Base-by-base conservation (phyloP, 2,797 vertebrate genomes). In the Anolis apletophallus region DNA sequence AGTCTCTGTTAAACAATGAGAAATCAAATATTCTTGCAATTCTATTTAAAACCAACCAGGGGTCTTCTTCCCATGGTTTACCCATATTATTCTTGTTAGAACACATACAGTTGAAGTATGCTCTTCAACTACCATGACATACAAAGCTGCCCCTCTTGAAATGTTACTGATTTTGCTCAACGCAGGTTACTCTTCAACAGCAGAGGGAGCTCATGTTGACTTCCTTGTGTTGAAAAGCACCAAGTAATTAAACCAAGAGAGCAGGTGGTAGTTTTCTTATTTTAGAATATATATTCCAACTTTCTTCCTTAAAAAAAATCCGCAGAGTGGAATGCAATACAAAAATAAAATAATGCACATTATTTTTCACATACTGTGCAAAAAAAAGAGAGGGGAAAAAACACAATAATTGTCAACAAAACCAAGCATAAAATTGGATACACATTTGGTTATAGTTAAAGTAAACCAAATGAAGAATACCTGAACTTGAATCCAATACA, bases 191-290 rank as follows among this genome's bases (percentile, higher is more conserved):
- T 32, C 12, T 46, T 76, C 52, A 67, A 36, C 69, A 80, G 40
- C 78, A 86, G 85, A 67, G 71, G 57, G 69, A 86, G 83, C 64
- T 85, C 61, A 7, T 57, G 61, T 40, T 59, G 68, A 55, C 17
- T 68, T 67, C 10, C 23, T 67, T 75, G 34, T 34, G 55, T 1
- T 36, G 40, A 54, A 67, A 64, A 36, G 5, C 16, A 75, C 19
- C 29, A n/a, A 72, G 36, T 50, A 80, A 80, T 32, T 55, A 80
- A 71, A n/a, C 7, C 52, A 14, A 68, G 46, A 12, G 21, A 34
- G 29, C 16, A 29, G 3, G 3, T 32, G 40, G 2, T 23, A 12
- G 32, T 29, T 36, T 14, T 34, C 61, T 72, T 73, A 76, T 67
- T 26, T 54, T 54, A 76, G 67, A 50, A 52, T 57, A 64, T 34